Evolutionary conservation across 2,888 invertebrate species (phyloP), one percentile per base, ranked within the genome.

Genomic region (Apamea monoglypha): DNA sequence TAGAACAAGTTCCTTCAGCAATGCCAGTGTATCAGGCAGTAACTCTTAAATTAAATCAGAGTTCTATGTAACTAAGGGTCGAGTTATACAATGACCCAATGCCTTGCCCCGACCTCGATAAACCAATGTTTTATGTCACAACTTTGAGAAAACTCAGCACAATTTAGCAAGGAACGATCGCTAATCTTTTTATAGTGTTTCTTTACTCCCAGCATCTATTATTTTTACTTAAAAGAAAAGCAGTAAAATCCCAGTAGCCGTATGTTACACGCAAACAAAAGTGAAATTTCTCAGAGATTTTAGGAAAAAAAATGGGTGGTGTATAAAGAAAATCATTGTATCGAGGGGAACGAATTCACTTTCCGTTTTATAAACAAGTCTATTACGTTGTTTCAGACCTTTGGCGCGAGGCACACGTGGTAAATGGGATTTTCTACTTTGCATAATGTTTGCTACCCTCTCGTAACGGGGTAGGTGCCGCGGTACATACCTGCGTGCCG

Each of bases 341-440:
- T 91, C 85, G 88, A 90, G 88, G 87, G 91, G 90, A 83, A 89
- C 77, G 90, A 92, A 92, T 92, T 92, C 91, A 92, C 92, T 94
- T 92, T 90, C 90, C 90, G 87, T 90, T 91, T 83, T 90, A 93
- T 94, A 94, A 94, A 94, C 93, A 93, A 93, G 89, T 94, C 91
- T 92, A 94, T 95, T 94, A 93, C 91, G 90, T 89, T 91, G 92
- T 92, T 92, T 89, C 86, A 91, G 90, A 91, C 91, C 91, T 91
- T 91, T 90, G 91, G 83, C 78, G 89, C 82, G 88, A 88, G 89
- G 87, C 87, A 90, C 91, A 91, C 90, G 91, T 90, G 91, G 90
- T 87, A 94, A 95, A 95, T 95, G 91, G 91, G 93, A 93, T 94
- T 94, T 93, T 92, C 91, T 94, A 94, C 92, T 95, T 94, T 95